Evolutionary conservation across 2,888 invertebrate species (phyloP).

Genomic region (Drosophila nigricruria): DNA sequence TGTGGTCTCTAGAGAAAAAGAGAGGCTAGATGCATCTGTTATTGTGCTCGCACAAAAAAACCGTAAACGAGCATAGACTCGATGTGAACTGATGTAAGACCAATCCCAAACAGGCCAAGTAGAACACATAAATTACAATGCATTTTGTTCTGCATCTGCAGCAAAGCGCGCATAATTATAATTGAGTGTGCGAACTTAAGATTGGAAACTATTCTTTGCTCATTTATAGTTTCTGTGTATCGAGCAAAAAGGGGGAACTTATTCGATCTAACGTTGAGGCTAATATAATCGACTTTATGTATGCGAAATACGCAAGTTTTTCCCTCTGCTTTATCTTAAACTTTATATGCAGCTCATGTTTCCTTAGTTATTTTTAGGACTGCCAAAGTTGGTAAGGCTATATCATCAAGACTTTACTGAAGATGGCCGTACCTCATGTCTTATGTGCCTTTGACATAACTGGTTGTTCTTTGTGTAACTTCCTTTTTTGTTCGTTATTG

Average conservation of each 20-base stretch:
- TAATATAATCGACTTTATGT: not conserved
- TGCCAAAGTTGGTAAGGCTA: not conserved
- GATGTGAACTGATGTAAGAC: slow-evolving; percentile 55
- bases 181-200: not conserved
- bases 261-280: not conserved
- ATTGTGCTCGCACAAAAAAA: slow-evolving; percentile 15
- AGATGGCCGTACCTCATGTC: not conserved
- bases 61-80: slow-evolving; percentile 30
- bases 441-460: not conserved
- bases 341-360: slow-evolving; percentile 3
- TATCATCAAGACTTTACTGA: not conserved
- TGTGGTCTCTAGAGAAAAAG: slow-evolving; percentile 39
- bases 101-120: slow-evolving; percentile 36
- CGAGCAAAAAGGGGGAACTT: not conserved
- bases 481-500: not conserved
- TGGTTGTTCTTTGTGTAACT: not conserved
- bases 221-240: not conserved
- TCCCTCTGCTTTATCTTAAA: not conserved
- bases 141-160: slow-evolving; percentile 41
- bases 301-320: not conserved
- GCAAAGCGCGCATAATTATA: slow-evolving; percentile 9
- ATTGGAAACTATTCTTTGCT: not conserved
- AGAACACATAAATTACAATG: slow-evolving; percentile 33
- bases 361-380: not conserved
- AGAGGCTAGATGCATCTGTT: slow-evolving; percentile 20